A percentile compares a stretch with the other conserved stretches of the same genome.
Evolutionary conservation across 1,140 invertebrate genomes (phyloP).

Genomic region (Drosophila tristis): DNA sequence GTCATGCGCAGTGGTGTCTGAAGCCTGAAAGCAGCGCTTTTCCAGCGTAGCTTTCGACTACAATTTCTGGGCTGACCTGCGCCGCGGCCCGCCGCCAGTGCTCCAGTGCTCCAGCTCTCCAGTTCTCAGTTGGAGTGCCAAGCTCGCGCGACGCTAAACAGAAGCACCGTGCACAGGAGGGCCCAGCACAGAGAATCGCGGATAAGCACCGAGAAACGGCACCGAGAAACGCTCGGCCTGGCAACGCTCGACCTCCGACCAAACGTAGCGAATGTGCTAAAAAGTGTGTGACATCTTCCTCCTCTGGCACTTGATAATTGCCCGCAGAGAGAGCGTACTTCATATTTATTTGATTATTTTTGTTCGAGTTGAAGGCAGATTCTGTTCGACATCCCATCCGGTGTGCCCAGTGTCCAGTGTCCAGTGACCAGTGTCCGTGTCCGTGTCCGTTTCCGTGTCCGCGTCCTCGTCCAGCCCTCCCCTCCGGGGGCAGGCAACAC

Average conservation of each 20-base stretch:
- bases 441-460: no score
- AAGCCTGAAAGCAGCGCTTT: not conserved
- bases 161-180: not conserved
- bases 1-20: slow-evolving; percentile 13
- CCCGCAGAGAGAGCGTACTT: not conserved
- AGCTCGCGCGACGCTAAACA: slow-evolving; percentile 65
- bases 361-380: slow-evolving; percentile 7
- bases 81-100: slow-evolving; percentile 25
- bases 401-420: slow-evolving; percentile 4
- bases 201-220: slow-evolving; percentile 32
- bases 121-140: slow-evolving; percentile 71
- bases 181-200: not conserved
- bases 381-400: not conserved
- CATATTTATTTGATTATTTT: slow-evolving; percentile 6
- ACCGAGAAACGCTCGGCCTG: slow-evolving; percentile 56
- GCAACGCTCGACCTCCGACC: slow-evolving; percentile 54
- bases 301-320: not conserved
- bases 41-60: slow-evolving; percentile 28
- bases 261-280: slow-evolving; percentile 55
- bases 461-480: slow-evolving; percentile 19
- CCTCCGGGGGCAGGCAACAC: slow-evolving; percentile 53
- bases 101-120: slow-evolving; percentile 51
- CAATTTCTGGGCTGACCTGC: slow-evolving; percentile 39
- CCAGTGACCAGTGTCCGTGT: not conserved
- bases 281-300: slow-evolving; percentile 34